These are phyloP conservation scores for Istiophorus platypterus DNA, from an alignment of 2,113 vertebrate genomes.

Conservation along the genomic window DNA sequence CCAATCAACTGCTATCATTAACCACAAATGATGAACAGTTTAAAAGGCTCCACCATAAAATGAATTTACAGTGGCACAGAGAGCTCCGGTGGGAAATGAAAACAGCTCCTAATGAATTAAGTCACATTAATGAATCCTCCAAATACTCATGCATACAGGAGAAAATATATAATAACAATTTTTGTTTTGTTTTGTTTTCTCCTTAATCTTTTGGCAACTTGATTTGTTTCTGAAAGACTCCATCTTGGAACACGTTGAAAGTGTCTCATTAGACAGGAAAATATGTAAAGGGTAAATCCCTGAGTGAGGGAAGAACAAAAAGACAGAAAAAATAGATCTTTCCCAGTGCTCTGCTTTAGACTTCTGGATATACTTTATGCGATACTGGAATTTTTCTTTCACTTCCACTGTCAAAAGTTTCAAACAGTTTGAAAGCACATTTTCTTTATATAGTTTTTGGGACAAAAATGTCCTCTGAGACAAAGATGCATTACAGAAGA, in stretches of 20 bases:
- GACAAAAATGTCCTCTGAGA: background rate
- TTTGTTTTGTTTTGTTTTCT: conserved; percentile 29
- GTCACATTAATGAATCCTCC: conserved; percentile 41
- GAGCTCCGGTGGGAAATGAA: conserved; percentile 38
- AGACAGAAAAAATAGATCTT: conserved; percentile 27
- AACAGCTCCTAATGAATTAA: conserved; percentile 49
- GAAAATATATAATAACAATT: conserved; percentile 45
- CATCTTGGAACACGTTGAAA: conserved; percentile 50
- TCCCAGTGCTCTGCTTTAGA: conserved; percentile 35
- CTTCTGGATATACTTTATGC: conserved; percentile 25
- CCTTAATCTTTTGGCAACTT: conserved; percentile 52
- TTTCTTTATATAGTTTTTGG: background rate
- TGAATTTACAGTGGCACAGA: conserved; percentile 9
- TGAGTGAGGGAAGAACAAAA: conserved; percentile 5
- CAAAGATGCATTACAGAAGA: background rate
- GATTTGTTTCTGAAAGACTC: conserved; percentile 49
- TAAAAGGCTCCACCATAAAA: conserved; percentile 28
- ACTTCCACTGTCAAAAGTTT: conserved; percentile 28
- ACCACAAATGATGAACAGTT: conserved; percentile 34
- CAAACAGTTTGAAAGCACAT: conserved; percentile 19
- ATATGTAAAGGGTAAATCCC: conserved; percentile 51
- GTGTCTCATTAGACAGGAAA: conserved; percentile 48
- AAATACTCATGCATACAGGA: conserved; percentile 38
- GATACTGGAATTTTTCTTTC: conserved; percentile 1
- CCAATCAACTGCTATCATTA: conserved; percentile 52